Base-by-base conservation (phyloP, 2,888 invertebrate genomes). In the Pseudococcus viburni region DNA sequence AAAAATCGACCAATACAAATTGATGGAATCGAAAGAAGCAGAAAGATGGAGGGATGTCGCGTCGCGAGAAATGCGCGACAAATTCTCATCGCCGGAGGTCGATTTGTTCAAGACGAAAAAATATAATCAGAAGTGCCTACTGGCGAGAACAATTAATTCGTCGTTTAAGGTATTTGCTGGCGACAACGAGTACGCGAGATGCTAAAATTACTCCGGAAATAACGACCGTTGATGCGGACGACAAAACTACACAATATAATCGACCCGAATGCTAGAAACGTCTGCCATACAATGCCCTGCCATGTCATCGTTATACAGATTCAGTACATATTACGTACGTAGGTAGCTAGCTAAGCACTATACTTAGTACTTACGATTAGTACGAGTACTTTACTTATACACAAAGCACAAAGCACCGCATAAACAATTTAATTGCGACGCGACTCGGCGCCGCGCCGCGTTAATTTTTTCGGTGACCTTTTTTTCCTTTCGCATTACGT, bases 241-340 rank as follows among this genome's bases (percentile, higher is more conserved):
- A 42, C 17, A 8, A 77, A 77, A 77, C 42, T 77, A 77, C 17
- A 77, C 42, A 77, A 77, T 77, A 42, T 77, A 77, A 77, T 77
- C 77, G 77, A 77, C 77, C 42, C n/a, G n/a, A 39, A 33, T 77
- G 7, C 33, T 73, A 26, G 73, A 73, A 77, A 77, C 17, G 26
- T 22, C 1, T 26, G 55, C 33, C 26, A 33, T n/a, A n/a, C n/a
- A n/a, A n/a, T 33, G 26, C 26, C 26, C 1, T 2, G 26, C 26
- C 26, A 33, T 33, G 3, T 33, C 26, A 33, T 33, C 26, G 26
- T 33, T 33, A 33, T 33, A 33, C 26, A 3, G 26, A 33, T 1
- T 33, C 1, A 33, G 26, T 33, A 33, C 26, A 33, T 33, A 33
- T 33, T 33, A 33, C 26, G 26, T 33, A 33, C 26, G 26, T 33